Percentiles rank a stretch among this genome's conserved stretches.
Conservation (phyloP, 2,888 invertebrate genomes). For the Ceraclea dissimilis region DNA sequence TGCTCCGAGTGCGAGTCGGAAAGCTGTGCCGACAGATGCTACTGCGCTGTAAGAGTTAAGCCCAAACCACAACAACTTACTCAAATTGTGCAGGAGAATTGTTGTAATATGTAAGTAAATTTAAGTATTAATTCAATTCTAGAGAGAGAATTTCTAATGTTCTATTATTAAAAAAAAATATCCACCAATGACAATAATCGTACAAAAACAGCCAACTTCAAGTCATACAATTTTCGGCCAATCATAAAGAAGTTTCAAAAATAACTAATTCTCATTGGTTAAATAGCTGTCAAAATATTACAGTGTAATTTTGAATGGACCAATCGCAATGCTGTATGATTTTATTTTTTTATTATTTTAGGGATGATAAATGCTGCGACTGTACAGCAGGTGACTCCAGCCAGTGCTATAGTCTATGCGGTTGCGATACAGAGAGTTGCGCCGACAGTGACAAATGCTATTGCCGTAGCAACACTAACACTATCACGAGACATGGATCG, state of each 20-base stretch:
- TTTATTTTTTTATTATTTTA: no score
- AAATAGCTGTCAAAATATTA: no score
- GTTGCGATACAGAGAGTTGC: slow-evolving; percentile 81
- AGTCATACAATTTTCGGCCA: no score
- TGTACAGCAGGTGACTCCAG: slow-evolving; percentile 40
- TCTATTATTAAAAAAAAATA: background rate
- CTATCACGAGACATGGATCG: slow-evolving; percentile 3
- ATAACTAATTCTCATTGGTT: no score
- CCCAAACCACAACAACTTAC: slow-evolving; percentile 11
- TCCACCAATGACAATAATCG: background rate
- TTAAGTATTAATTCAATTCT: background rate
- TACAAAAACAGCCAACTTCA: no score
- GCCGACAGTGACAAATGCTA: slow-evolving; percentile 84
- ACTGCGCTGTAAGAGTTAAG: slow-evolving; percentile 49
- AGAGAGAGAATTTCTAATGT: no score
- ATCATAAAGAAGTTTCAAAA: no score
- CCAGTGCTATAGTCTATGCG: slow-evolving; percentile 64
- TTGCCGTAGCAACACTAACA: slow-evolving; percentile 45
- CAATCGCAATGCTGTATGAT: no score
- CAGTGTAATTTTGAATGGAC: no score
- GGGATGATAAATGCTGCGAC: slow-evolving; percentile 27
- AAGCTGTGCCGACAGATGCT: slow-evolving; percentile 79
- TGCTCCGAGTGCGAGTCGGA: slow-evolving; percentile 88
- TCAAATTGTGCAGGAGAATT: slow-evolving; percentile 28
- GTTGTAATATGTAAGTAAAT: slow-evolving; percentile 41